Evolutionary conservation across 2,888 invertebrate genomes (phyloP).

Genomic region (Scotopteryx bipunctaria): DNA sequence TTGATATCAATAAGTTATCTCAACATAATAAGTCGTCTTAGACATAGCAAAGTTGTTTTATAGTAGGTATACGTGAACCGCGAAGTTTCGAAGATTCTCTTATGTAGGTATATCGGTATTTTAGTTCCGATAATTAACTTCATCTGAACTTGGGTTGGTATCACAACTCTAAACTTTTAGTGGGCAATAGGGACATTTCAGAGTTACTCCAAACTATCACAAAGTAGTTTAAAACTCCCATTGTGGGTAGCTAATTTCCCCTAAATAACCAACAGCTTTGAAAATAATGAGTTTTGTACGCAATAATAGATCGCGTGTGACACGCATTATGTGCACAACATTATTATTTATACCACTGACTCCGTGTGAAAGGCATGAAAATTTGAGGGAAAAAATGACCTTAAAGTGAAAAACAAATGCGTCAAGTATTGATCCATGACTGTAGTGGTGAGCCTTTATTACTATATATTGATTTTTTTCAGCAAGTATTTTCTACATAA

Average conservation of each 20-base stretch:
- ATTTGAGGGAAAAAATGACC: conserved; percentile 8
- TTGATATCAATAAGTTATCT: no score
- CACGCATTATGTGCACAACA: conserved; percentile 33
- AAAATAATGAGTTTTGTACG: conserved; percentile 28
- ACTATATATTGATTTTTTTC: no score
- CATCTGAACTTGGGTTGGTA: background rate
- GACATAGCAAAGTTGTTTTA: background rate
- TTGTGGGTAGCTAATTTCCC: conserved; percentile 32
- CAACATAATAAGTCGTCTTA: no score
- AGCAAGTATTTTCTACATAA: no score
- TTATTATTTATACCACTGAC: conserved; percentile 21
- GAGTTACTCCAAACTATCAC: background rate
- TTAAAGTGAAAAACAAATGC: background rate
- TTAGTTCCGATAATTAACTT: background rate
- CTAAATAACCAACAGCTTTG: conserved; percentile 29
- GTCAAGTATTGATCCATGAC: no score
- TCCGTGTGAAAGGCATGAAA: conserved; percentile 23
- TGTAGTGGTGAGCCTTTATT: no score
- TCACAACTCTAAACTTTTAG: conserved; percentile 5
- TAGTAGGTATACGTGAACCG: background rate
- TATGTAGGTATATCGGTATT: background rate
- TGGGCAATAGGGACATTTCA: background rate
- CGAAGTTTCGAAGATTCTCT: conserved; percentile 1
- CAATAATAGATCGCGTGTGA: conserved; percentile 35
- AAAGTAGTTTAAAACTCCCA: conserved; percentile 21